Base-by-base conservation (phyloP, 2,888 invertebrate genomes). In the Eilema griseolum region DNA sequence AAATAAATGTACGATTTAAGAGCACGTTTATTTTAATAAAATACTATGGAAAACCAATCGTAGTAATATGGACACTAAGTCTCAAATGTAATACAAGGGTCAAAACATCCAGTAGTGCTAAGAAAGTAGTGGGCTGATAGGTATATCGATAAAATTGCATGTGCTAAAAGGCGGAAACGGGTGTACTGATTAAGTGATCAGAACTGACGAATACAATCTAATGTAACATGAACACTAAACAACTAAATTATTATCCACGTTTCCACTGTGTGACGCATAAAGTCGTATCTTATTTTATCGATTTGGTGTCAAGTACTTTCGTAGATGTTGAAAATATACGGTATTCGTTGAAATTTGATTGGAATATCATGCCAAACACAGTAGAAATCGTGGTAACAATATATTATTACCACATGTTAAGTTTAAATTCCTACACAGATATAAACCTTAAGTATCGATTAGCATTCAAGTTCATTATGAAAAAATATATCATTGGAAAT, bases 401-500 rank as follows among this genome's bases (percentile, higher is more conserved):
- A 82, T 81, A 89, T 89, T 90, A 81, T 82, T 82, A 93, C 92
- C 94, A 95, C 95, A 95, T 94, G 90, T 92, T 93, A 92, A 93
- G 86, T 91, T 94, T 91, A 92, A 93, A 90, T 90, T 89, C 90
- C 95, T 95, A 95, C 94, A 94, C 94, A 95, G 93, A 92, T 94
- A 94, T 92, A 94, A 94, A 93, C 89, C 93, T 93, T 94, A 95
- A 95, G 89, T 95, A 93, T 89, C 90, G 91, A 94, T 93, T 94
- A 95, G 93, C 92, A 92, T 90, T 93, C 93, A 92, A 95, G 94
- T 92, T 93, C 90, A 92, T 93, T 93, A 95, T 95, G 95, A 95
- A 95, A 95, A 95, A 95, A 95, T 95, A 95, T 95, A 95, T 95
- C 90, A 94, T 94, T 92, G 92, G 95, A 95, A 95, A 94, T 94